phyloP scores from a whole-genome alignment of 2,113 vertebrate genomes.

The Halcyon senegalensis region DNA sequence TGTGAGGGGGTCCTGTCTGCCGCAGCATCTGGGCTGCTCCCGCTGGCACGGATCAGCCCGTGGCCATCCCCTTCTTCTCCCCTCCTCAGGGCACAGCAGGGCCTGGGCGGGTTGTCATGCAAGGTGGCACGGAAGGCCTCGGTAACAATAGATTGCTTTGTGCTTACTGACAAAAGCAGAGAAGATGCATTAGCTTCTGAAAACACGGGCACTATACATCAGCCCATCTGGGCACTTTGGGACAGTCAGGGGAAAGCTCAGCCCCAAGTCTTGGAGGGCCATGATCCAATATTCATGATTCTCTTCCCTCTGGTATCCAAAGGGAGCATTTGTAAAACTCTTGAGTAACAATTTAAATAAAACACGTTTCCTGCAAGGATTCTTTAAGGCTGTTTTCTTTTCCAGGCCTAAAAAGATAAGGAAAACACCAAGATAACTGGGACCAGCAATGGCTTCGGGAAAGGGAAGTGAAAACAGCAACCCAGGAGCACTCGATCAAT shows the following conservation, averaged over 20 bases:
- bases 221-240: background rate
- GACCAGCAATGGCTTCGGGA: background rate
- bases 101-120: background rate
- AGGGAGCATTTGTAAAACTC: background rate
- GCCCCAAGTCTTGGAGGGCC: background rate
- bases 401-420: background rate
- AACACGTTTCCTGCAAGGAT: background rate
- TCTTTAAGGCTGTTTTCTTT: background rate
- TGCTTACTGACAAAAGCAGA: background rate
- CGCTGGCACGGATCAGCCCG: background rate
- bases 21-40: background rate
- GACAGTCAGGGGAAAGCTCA: background rate
- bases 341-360: background rate
- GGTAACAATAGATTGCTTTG: background rate
- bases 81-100: fast-evolving
- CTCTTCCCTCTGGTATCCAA: background rate
- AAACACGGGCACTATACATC: background rate
- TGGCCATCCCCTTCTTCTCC: background rate
- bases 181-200: background rate
- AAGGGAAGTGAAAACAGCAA: background rate
- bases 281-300: background rate
- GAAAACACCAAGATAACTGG: background rate
- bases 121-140: background rate
- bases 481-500: background rate
- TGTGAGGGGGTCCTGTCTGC: background rate